Base-by-base conservation (phyloP, 2,797 vertebrate species). In the Poeciliopsis gracilis region DNA sequence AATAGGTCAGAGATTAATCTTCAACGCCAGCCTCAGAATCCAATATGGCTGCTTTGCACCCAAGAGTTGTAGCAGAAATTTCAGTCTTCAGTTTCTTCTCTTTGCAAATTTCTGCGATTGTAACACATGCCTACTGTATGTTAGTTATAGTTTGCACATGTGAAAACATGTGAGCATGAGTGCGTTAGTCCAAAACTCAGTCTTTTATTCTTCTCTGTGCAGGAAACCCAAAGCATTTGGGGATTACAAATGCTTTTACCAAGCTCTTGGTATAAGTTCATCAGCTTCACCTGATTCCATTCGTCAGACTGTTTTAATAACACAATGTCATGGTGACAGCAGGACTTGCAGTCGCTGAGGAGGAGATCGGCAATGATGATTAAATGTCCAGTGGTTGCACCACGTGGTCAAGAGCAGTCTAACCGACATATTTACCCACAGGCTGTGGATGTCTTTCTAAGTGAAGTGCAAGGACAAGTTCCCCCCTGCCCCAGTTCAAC, bases 391-490 rank as follows among this genome's bases (percentile, higher is more conserved):
- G 78, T 59, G 16, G 78, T 72, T 49, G 77, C 87, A 5, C 15
- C 79, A 69, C 38, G 83, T 72, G 53, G 61, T 78, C 83, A 80
- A 72, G 79, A 85, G 74, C 71, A 78, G 59, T 57, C 77, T n/a
- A 55, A 72, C 84, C 82, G 84, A 63, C 80, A 61, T 28, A 72
- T 77, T 69, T 53, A 61, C 76, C 89, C 74, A 9, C 72, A 67
- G 81, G 82, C 89, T 71, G 77, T 83, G 72, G 41, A 41, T 55
- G 79, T 76, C 72, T 33, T 84, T 55, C 69, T 79, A 77, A 71
- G 28, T 72, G 84, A 88, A 79, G 80, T 63, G 73, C 81, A 78
- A 80, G 80, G 81, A 80, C 49, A 82, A 86, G 82, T 72, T 76
- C 79, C 33, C 67, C 75, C 76, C 77, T 72, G 15, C 76, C 76